Base-by-base conservation (phyloP, 64 coral and sea anemone species). In the Exaiptasia diaphana region DNA sequence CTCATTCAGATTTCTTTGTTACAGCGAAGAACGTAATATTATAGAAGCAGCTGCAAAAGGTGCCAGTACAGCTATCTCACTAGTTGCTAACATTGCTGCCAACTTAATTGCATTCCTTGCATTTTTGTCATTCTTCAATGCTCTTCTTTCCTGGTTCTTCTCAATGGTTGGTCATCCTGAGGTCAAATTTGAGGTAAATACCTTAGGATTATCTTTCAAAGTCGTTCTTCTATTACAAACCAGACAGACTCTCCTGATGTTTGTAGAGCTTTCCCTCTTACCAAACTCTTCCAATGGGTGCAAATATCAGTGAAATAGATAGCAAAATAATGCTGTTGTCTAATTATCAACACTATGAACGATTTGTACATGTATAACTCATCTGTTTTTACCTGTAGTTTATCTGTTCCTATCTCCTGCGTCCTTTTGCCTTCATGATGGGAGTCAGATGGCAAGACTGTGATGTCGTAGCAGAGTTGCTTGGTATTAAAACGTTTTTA, bases 31-130 rank as follows among this genome's bases (percentile, higher is more conserved):
- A 74, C 79, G 85, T 22, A 97, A 97, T 60, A 21, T 97, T 5
- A 97, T 97, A 59, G 94, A 97, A 53, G 94, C 94, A 14, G 94
- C 94, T 50, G 94, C 94, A 2, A 78, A 71, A 32, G 94, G 94
- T 28, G 94, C 94, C 22, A 88, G 83, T 20, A 88, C 90, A 6
- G 88, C 94, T 5, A 92, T 97, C 64, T 35, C 94, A n/a, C 68
- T 97, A n/a, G 94, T 97, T 79, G 94, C 94, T 28, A 97, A 97
- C 76, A 89, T 97, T 76, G 94, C 94, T 67, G 94, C 89, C 18
- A 97, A 97, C 68, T 63, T 97, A 48, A 97, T 97, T 75, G 94
- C 94, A 45, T 97, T 97, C 58, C 76, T 92, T 79, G 94, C 94
- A 15, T 97, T 97, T 48, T 64, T 97, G 70, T 80, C 80, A 22